Evolutionary conservation across 1,140 invertebrate genomes (phyloP), one percentile per base, ranked within the genome.

Genomic region (Hypsibius dujardini): DNA sequence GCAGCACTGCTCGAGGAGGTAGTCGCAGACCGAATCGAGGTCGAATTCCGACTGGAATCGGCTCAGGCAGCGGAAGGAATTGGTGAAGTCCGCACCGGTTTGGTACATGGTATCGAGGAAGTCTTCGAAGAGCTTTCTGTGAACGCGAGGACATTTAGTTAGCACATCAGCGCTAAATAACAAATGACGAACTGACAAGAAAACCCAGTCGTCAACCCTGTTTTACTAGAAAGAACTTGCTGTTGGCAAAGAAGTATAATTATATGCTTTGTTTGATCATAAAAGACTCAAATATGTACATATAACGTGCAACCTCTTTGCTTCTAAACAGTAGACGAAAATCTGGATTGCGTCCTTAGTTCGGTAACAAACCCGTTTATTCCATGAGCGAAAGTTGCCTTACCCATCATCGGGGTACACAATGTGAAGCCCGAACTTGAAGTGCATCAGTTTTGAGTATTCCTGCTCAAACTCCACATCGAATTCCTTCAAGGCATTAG

Each of bases 21-120:
- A 76, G 7, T 76, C 59, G n/a, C 75, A 74, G 2, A 78, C 70
- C 47, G 75, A 79, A 73, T 46, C 77, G 76, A 0, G 46, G 15
- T 78, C 77, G 1, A 70, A 47, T 40, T 46, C 15, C 28, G 56
- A 76, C 73, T 76, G 76, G 72, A 85, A 77, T 72, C 81, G 77
- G 76, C 81, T 82, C 50, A 87, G 77, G 75, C 83, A 82, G 70
- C 83, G 78, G 74, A 86, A 86, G 1, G 81, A 82, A 73, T 83
- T 82, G 1, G 85, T 86, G 74, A 86, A 86, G 77, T 87, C 85
- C 1, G 84, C 80, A 46, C 82, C 81, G 42, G 82, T 84, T 46
- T 83, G 81, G 74, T 83, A 80, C 84, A 87, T 84, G 75, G 85
- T 83, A 67, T 82, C 78, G 3, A 86, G 76, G 3, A 86, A 78